These are phyloP conservation scores for Zootoca vivipara DNA, from an alignment of 2,113 vertebrate genomes.

Conservation along the genomic window DNA sequence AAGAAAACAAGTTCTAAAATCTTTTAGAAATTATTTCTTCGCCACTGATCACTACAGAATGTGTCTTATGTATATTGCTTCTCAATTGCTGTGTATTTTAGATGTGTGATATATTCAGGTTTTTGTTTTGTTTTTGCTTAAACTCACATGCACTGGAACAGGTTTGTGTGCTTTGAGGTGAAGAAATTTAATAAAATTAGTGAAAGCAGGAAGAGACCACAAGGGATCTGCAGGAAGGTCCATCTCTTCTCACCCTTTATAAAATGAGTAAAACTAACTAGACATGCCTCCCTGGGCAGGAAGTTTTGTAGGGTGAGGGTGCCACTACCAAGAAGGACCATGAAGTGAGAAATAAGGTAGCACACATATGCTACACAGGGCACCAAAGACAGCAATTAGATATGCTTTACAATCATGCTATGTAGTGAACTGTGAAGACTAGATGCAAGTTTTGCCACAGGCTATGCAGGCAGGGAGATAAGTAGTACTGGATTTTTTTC, in stretches of 20 bases:
- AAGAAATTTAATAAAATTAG: background rate
- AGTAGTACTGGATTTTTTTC: background rate
- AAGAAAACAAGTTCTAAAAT: background rate
- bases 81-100: no score
- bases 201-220: background rate
- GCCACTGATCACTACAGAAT: background rate
- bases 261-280: background rate
- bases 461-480: background rate
- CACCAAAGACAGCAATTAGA: background rate
- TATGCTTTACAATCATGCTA: background rate
- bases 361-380: background rate
- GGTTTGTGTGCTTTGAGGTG: no score
- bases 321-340: background rate
- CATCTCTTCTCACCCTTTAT: background rate
- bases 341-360: background rate
- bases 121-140: no score
- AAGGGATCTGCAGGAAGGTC: background rate
- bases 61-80: no score
- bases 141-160: no score
- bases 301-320: background rate
- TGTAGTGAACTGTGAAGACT: background rate
- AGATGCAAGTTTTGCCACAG: background rate
- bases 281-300: background rate
- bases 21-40: conserved; percentile 2
- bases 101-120: no score